These are phyloP conservation scores for Deilephila elpenor DNA, from an alignment of 2,888 invertebrate species.

Conservation along the genomic window DNA sequence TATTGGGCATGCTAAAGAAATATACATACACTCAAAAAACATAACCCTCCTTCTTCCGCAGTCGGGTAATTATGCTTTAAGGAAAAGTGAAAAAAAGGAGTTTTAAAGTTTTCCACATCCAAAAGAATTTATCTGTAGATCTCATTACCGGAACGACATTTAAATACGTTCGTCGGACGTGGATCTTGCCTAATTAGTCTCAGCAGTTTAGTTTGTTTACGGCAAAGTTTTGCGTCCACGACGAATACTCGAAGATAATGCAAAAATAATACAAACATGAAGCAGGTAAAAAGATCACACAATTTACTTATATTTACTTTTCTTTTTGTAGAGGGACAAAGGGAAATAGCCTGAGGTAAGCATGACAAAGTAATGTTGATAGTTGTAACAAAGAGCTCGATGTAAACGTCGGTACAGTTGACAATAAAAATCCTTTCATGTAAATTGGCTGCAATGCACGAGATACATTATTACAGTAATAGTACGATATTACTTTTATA, in stretches of 20 bases:
- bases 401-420: neutral
- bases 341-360: constrained; percentile 3
- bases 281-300: neutral
- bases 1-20: no score
- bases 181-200: constrained; percentile 40
- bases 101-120: neutral
- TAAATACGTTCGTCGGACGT: constrained; percentile 30
- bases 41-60: no score
- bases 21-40: no score
- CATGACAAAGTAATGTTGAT: constrained; percentile 6
- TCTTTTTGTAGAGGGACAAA: constrained; percentile 6
- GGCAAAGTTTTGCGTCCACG: constrained; percentile 21
- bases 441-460: neutral
- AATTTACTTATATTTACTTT: neutral
- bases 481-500: neutral
- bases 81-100: neutral
- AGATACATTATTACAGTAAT: neutral
- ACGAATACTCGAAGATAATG: neutral
- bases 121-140: constrained; percentile 31
- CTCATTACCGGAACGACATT: constrained; percentile 34
- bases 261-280: neutral
- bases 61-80: no score
- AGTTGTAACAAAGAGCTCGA: constrained; percentile 1
- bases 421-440: constrained; percentile 1
- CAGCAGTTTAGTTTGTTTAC: constrained; percentile 38